Conservation (phyloP, 2,888 invertebrate species). For the Schizotus pectinicornis region DNA sequence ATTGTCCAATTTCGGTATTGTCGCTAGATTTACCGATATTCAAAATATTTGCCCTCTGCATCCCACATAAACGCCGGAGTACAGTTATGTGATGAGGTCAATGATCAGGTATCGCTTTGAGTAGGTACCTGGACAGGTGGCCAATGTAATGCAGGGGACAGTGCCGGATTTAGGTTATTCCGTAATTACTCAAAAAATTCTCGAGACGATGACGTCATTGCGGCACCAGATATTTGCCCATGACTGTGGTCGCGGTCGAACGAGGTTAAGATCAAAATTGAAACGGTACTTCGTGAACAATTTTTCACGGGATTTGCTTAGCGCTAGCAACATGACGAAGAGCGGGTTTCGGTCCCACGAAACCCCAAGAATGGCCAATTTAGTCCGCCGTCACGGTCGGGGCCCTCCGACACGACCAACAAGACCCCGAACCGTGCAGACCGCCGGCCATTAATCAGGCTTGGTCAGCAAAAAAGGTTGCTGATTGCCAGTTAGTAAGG, state of each 20-base stretch:
- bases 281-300: neutral
- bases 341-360: neutral
- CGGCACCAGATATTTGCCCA: neutral
- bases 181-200: conserved; percentile 3
- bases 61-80: conserved; percentile 49
- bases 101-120: conserved; percentile 50
- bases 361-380: no score
- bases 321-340: neutral
- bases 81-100: conserved; percentile 56
- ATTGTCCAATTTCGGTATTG: neutral
- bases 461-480: no score
- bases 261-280: no score
- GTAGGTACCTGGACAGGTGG: conserved; percentile 37
- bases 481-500: no score
- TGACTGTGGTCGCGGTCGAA: no score
- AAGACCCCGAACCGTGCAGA: neutral
- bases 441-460: no score
- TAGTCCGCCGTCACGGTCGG: no score
- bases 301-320: neutral
- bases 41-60: conserved; percentile 42
- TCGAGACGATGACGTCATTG: conserved; percentile 13
- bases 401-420: neutral
- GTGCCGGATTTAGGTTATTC: conserved; percentile 20
- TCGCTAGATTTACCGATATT: conserved; percentile 33
- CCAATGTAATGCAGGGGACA: conserved; percentile 31